Percentiles rank a stretch among this genome's conserved stretches.
Conservation (phyloP, 2,113 vertebrate species). For the Hydrochoerus hydrochaeris region DNA sequence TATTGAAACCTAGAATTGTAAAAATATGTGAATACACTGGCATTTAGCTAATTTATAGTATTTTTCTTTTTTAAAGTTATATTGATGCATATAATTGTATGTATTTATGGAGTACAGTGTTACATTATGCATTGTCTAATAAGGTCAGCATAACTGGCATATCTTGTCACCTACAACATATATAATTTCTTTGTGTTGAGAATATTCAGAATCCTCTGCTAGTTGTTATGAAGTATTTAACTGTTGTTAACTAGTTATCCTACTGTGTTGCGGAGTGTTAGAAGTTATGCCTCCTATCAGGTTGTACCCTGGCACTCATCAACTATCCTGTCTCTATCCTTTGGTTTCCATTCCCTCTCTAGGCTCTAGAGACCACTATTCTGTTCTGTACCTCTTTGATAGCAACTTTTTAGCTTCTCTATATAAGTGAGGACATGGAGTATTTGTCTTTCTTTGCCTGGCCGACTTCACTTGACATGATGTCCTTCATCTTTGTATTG, state of each 20-base stretch:
- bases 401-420: neutral
- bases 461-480: neutral
- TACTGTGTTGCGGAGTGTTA: neutral
- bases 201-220: neutral
- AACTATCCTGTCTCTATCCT: neutral
- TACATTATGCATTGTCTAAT: neutral
- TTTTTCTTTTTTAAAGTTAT: neutral
- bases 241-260: neutral
- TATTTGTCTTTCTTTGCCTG: neutral
- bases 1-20: constrained; percentile 18
- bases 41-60: neutral
- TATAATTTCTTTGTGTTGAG: neutral
- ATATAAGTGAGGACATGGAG: neutral
- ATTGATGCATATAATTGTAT: neutral
- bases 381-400: neutral
- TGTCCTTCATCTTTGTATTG: neutral
- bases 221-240: neutral
- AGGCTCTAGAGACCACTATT: neutral
- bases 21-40: neutral
- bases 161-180: neutral
- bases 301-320: neutral
- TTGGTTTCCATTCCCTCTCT: neutral
- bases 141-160: neutral
- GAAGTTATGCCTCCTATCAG: no score
- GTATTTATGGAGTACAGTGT: neutral